Percentiles rank a stretch among this genome's conserved stretches.
These are phyloP conservation scores for Dicerorhinus sumatrensis DNA, from an alignment of 2,113 vertebrate species.

Conservation along the genomic window DNA sequence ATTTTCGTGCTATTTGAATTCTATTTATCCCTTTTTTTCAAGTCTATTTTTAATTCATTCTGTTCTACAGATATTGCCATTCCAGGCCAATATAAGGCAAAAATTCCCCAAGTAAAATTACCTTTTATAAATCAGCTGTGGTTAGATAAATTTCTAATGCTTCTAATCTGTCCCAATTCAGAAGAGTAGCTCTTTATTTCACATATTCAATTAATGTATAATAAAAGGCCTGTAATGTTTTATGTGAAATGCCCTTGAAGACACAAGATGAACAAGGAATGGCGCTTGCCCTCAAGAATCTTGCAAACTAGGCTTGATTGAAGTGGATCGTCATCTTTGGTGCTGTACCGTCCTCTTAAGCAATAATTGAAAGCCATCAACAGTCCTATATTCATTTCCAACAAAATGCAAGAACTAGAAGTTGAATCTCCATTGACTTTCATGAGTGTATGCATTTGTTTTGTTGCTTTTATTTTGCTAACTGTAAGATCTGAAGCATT, in stretches of 20 bases:
- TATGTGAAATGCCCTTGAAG: not conserved
- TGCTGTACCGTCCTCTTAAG: not conserved
- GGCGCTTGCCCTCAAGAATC: not conserved
- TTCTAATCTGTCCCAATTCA: not conserved
- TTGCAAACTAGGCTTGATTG: not conserved
- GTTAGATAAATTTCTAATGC: not conserved
- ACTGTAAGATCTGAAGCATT: not conserved
- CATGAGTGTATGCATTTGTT: not conserved
- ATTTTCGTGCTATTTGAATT: conserved; percentile 19
- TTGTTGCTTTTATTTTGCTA: not conserved
- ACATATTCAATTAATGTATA: not conserved
- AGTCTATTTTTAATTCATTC: not conserved
- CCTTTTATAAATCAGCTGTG: not conserved
- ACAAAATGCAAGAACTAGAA: not conserved
- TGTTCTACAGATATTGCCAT: not conserved
- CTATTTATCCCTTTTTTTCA: not conserved
- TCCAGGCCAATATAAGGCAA: not conserved
- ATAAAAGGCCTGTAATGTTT: not conserved
- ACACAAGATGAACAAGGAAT: not conserved
- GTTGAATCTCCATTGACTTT: not conserved
- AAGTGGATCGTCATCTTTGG: not conserved
- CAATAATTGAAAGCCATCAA: not conserved
- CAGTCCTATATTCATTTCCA: not conserved
- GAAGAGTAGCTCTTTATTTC: not conserved
- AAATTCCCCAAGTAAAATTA: not conserved